Conservation (phyloP, 2,888 invertebrate species). For the Sphaerophoria taeniata region DNA sequence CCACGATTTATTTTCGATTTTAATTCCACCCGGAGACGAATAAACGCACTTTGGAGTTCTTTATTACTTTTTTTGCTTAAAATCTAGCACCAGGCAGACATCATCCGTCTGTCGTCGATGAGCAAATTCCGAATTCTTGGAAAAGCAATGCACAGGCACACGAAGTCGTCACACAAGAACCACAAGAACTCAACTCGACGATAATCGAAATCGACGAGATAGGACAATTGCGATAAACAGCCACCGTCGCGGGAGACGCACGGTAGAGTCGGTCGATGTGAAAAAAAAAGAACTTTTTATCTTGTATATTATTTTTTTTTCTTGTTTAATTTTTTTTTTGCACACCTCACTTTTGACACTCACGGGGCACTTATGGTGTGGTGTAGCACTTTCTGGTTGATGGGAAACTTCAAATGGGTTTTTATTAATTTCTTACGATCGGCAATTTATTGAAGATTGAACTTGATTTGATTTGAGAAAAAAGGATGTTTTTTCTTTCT, state of each 20-base stretch:
- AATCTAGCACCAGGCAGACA: conserved; percentile 56
- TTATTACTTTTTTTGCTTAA: conserved; percentile 23
- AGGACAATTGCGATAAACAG: conserved; percentile 44
- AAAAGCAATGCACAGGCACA: conserved; percentile 49
- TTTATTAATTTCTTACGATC: conserved; percentile 11
- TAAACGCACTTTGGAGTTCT: conserved; percentile 31
- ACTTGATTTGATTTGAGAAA: conserved; percentile 62
- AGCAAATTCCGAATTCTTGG: conserved; percentile 64
- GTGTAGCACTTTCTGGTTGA: conserved; percentile 53
- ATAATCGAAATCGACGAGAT: conserved; percentile 36
- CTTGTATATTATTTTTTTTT: conserved; percentile 15
- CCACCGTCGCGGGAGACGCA: conserved; percentile 70
- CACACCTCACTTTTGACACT: conserved; percentile 52
- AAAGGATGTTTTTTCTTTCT: conserved; percentile 52
- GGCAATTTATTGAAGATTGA: conserved; percentile 47
- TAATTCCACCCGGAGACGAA: conserved; percentile 30
- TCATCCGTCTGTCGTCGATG: conserved; percentile 35
- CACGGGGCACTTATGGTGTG: conserved; percentile 60
- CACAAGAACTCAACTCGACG: conserved; percentile 28
- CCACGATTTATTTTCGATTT: neutral
- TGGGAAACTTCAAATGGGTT: conserved; percentile 23
- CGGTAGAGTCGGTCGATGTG: conserved; percentile 28
- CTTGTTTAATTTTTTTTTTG: conserved; percentile 18
- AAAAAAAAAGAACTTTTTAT: conserved; percentile 37
- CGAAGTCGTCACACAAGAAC: conserved; percentile 6